These are phyloP conservation scores for Sycobia sp. DNA, from an alignment of 1,140 invertebrate genomes.

Conservation along the genomic window DNA sequence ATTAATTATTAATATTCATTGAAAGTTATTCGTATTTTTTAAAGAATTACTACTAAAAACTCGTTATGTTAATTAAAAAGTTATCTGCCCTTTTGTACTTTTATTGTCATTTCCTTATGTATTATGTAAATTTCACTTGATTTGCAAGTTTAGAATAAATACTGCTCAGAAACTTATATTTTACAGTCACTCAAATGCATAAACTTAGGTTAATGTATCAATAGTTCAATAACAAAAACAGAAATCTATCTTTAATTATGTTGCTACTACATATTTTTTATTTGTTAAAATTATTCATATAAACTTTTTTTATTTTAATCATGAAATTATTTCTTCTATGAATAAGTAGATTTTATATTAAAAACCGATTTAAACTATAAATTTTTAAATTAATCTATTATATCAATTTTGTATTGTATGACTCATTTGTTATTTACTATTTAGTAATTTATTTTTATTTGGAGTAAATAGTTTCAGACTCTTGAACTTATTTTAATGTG, in stretches of 20 bases:
- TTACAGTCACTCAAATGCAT: constrained; percentile 11
- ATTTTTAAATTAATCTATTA: too few species aligned
- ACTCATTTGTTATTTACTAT: too few species aligned
- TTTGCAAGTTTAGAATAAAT: background rate
- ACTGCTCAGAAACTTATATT: background rate
- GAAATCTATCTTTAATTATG: constrained; percentile 2
- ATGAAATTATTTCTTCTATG: constrained; percentile 17
- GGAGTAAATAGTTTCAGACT: too few species aligned
- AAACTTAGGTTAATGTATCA: too few species aligned
- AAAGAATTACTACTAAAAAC: too few species aligned
- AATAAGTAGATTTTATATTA: constrained; percentile 21
- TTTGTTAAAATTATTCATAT: background rate
- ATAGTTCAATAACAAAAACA: constrained; percentile 1
- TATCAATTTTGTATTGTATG: too few species aligned
- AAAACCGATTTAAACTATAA: background rate
- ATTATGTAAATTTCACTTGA: background rate
- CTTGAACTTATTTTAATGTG: too few species aligned
- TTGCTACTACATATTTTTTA: constrained; percentile 4
- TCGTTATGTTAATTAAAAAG: too few species aligned
- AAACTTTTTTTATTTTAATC: background rate
- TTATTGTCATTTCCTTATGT: background rate
- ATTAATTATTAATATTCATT: constrained; percentile 6
- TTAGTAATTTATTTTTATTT: too few species aligned
- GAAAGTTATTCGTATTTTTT: too few species aligned
- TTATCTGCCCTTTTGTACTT: constrained; percentile 17